Evolutionary conservation across 2,888 invertebrate species (phyloP).

Genomic region (Noctuana brunneofusca): DNA sequence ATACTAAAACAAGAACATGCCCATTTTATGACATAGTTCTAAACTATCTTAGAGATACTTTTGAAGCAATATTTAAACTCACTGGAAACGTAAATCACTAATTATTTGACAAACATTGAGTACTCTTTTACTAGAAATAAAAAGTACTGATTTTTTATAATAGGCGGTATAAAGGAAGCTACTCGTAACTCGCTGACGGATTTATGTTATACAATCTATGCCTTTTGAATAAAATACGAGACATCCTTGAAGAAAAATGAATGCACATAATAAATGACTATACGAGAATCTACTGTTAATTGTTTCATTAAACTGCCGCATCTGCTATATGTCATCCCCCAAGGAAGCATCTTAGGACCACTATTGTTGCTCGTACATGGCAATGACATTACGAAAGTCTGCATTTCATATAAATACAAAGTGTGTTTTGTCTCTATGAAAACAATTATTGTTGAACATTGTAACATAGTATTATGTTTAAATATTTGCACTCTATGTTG

Average conservation of each 20-base stretch:
- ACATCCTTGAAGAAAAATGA: neutral
- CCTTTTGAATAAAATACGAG: neutral
- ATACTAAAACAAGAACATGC: slow-evolving; percentile 1
- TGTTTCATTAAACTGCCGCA: neutral
- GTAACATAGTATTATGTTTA: neutral
- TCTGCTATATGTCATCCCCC: neutral
- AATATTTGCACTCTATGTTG: slow-evolving; percentile 26
- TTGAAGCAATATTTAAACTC: neutral
- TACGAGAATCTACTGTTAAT: neutral
- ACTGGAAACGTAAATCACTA: neutral
- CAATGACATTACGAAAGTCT: neutral
- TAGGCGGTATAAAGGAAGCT: slow-evolving; percentile 5
- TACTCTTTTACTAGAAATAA: neutral
- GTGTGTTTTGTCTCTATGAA: neutral
- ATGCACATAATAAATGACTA: neutral
- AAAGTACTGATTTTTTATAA: neutral
- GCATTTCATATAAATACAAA: neutral
- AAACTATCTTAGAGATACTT: neutral
- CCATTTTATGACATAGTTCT: neutral
- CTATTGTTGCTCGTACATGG: neutral
- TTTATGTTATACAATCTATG: neutral
- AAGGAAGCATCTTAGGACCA: slow-evolving; percentile 4
- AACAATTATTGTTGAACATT: neutral
- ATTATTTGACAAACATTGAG: neutral
- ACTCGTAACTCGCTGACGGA: slow-evolving; percentile 3